Evolutionary conservation across 2,113 vertebrate species (phyloP).

Genomic region (Oreochromis niloticus): DNA sequence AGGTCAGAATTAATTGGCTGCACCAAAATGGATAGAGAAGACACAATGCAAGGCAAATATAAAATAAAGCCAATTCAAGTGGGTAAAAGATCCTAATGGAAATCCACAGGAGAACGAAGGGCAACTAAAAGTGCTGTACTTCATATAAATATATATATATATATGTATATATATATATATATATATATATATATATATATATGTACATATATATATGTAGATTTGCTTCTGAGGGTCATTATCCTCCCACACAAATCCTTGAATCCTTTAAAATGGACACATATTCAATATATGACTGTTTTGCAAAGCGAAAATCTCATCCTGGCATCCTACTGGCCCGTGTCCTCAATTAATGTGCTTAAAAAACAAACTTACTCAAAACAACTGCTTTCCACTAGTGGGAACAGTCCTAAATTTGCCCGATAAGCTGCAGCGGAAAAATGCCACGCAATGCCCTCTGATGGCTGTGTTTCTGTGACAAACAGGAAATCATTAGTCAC

Average conservation of each 20-base stretch:
- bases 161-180: too few species aligned
- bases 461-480: constrained; percentile 48
- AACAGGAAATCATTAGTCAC: constrained; percentile 71
- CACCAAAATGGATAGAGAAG: background rate
- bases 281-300: background rate
- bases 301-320: constrained; percentile 10
- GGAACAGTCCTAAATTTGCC: constrained; percentile 28
- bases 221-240: constrained; percentile 8
- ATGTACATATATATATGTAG: too few species aligned
- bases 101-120: background rate
- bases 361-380: constrained; percentile 27
- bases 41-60: background rate
- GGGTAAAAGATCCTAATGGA: background rate
- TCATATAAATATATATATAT: background rate
- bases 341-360: constrained; percentile 17
- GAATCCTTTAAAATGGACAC: background rate
- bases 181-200: too few species aligned
- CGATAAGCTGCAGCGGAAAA: constrained; percentile 16
- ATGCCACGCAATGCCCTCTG: constrained; percentile 11
- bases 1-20: background rate
- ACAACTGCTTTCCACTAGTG: constrained; percentile 24
- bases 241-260: background rate
- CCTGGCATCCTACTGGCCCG: background rate
- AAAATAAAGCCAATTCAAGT: background rate
- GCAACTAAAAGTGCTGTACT: background rate